Evolutionary conservation across 2,888 invertebrate species (phyloP).

Genomic region (Synanthedon vespiformis): DNA sequence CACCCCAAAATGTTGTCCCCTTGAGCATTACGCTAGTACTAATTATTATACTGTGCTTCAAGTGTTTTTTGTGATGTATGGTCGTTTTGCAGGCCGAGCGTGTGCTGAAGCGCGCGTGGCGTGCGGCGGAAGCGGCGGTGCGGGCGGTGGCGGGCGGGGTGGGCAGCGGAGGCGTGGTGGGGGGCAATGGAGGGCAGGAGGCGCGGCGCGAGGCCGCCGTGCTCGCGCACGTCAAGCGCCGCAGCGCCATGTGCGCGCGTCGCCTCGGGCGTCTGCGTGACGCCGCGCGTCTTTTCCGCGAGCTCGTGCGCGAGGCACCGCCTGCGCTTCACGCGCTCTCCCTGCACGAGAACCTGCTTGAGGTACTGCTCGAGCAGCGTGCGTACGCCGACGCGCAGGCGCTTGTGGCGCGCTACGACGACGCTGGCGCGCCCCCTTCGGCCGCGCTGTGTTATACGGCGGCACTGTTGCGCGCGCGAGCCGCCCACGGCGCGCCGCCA

Average conservation of each 20-base stretch:
- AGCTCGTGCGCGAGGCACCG: slow-evolving; percentile 95
- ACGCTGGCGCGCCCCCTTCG: slow-evolving; percentile 93
- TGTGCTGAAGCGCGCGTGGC: slow-evolving; percentile 83
- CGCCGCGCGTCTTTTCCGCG: slow-evolving; percentile 96
- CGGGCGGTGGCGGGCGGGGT: slow-evolving; percentile 90
- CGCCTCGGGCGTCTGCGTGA: slow-evolving; percentile 94
- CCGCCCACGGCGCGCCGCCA: slow-evolving; percentile 90
- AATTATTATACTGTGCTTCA: too few relatives aligned
- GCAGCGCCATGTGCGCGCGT: slow-evolving; percentile 97
- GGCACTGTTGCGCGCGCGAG: slow-evolving; percentile 90
- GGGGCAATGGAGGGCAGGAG: slow-evolving; percentile 89
- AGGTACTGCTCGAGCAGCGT: slow-evolving; percentile 94
- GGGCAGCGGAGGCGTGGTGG: slow-evolving; percentile 80
- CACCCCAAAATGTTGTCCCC: too few relatives aligned
- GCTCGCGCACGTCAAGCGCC: slow-evolving; percentile 91
- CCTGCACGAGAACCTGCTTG: slow-evolving; percentile 96
- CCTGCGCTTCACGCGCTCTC: slow-evolving; percentile 94
- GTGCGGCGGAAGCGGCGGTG: slow-evolving; percentile 93
- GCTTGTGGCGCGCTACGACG: slow-evolving; percentile 75
- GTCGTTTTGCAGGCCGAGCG: slow-evolving; percentile 27
- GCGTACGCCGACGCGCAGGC: slow-evolving; percentile 95
- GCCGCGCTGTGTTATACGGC: slow-evolving; percentile 96
- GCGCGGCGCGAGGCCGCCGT: slow-evolving; percentile 94
- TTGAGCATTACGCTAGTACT: too few relatives aligned
- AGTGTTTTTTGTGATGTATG: too few relatives aligned